phyloP scores from a whole-genome alignment of 2,888 invertebrate species.

The Hirtodrosophila cameraria region DNA sequence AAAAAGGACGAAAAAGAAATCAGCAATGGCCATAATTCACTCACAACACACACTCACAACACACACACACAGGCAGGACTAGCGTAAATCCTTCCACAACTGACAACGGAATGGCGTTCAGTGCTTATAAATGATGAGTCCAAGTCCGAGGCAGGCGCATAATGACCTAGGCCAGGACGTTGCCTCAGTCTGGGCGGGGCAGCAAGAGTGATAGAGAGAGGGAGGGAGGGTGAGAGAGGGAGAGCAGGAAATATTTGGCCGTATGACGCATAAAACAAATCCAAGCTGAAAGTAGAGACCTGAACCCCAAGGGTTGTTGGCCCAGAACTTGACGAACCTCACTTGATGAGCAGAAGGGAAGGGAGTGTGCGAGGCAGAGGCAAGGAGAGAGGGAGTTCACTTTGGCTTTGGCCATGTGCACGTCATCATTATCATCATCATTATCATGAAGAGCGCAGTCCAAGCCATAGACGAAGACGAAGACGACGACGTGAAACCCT shows the following conservation, averaged over 20 bases:
- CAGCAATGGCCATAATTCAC: slow-evolving; percentile 77
- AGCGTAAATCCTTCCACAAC: slow-evolving; percentile 75
- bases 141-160: slow-evolving; percentile 61
- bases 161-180: slow-evolving; percentile 67
- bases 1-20: slow-evolving; percentile 70
- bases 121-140: slow-evolving; percentile 77
- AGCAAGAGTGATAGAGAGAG: not conserved
- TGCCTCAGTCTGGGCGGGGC: slow-evolving; percentile 13
- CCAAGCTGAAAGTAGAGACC: slow-evolving; percentile 47
- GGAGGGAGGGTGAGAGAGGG: not conserved
- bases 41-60: slow-evolving; percentile 64
- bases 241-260: slow-evolving; percentile 69
- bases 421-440: slow-evolving; percentile 54
- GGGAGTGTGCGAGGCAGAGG: slow-evolving; percentile 21
- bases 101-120: slow-evolving; percentile 74
- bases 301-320: slow-evolving; percentile 54
- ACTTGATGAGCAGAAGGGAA: slow-evolving; percentile 40
- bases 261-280: slow-evolving; percentile 75
- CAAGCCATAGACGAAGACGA: slow-evolving; percentile 39
- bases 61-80: slow-evolving; percentile 42
- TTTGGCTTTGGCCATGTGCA: slow-evolving; percentile 36
- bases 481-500: slow-evolving; percentile 63
- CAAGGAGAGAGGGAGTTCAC: too few species aligned
- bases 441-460: slow-evolving; percentile 22
- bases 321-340: slow-evolving; percentile 64